Evolutionary conservation across 2,888 invertebrate genomes (phyloP), one percentile per base, ranked within the genome.

Genomic region (Anaspis maculata): DNA sequence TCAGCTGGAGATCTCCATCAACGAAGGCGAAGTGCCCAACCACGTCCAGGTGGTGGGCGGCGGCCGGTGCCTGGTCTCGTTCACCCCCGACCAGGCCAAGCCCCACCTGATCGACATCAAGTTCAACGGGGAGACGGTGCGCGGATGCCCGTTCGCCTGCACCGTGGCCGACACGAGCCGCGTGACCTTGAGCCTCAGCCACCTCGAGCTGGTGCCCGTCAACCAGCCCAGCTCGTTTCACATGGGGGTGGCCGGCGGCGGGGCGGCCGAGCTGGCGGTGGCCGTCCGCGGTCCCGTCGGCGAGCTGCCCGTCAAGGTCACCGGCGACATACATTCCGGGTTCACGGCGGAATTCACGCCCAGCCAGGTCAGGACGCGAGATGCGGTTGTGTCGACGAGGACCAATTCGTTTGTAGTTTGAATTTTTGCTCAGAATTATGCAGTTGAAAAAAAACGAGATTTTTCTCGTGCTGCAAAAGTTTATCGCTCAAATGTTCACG

Each of bases 1-100:
- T 29, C 96, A 97, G 69, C 73, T 98, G 56, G 97, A 98, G 75
- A 98, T 98, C 59, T 95, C 95, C 54, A 95, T 98, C 62, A 97
- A 98, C 66, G 94, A 95, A 70, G 97, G 97, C 48, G 91, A 95
- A 73, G 92, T 98, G 41, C 96, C 97, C 27, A 98, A 98, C 72
- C 94, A 95, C 66, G 96, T 97, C 13, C 85, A 86, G 71, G 94
- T 95, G 32, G 88, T 96, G 10, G 94, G 94, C 15, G 92, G 94
- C 27, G 96, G 95, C 29, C 78, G 90, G 45, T 95, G 94, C 58
- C 74, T 92, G 27, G 94, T 95, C 16, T 90, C 88, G 42, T 95
- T 95, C 70, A 89, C 91, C 12, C 95, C 95, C 23, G 91, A 92
- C 64, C 77, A 83, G 46, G 79, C 90, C 2, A 89, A 89, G 50